phyloP scores from a whole-genome alignment of 2,888 invertebrate species.

The Zaprionus obscuricornis region DNA sequence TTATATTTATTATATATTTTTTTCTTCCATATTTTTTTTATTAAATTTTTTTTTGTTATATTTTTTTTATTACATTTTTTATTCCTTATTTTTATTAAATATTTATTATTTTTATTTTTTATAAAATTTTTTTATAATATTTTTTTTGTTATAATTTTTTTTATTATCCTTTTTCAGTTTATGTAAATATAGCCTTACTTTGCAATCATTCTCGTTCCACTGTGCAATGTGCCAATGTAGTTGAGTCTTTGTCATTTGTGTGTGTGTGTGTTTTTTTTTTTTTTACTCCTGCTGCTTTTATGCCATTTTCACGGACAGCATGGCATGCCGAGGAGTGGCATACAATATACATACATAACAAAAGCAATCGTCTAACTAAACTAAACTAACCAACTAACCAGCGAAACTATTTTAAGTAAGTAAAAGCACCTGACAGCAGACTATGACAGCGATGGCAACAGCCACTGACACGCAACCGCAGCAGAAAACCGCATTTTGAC shows the following conservation, averaged over 20 bases:
- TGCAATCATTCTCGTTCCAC: too few relatives aligned
- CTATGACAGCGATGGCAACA: neutral
- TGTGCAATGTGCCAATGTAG: conserved; percentile 32
- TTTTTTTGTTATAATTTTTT: neutral
- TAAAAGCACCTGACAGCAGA: conserved; percentile 37
- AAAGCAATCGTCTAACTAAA: conserved; percentile 42
- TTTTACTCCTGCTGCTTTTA: conserved; percentile 59
- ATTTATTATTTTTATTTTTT: neutral
- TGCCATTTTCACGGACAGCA: conserved; percentile 58
- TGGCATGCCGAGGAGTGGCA: conserved; percentile 58
- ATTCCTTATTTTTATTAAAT: too few relatives aligned
- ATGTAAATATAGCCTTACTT: too few relatives aligned
- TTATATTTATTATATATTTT: too few relatives aligned
- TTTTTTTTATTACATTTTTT: too few relatives aligned
- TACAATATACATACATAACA: too few relatives aligned
- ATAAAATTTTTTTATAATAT: neutral
- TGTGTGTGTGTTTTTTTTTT: too few relatives aligned
- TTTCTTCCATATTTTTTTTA: too few relatives aligned
- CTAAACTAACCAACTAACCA: conserved; percentile 29
- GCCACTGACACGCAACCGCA: conserved; percentile 50
- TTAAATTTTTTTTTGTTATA: too few relatives aligned
- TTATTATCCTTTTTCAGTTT: neutral
- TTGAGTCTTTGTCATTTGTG: conserved; percentile 56
- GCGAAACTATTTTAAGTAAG: conserved; percentile 63
- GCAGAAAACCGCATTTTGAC: conserved; percentile 45